Base-by-base conservation (phyloP, 2,797 vertebrate genomes). In the Aphelocoma californica region DNA sequence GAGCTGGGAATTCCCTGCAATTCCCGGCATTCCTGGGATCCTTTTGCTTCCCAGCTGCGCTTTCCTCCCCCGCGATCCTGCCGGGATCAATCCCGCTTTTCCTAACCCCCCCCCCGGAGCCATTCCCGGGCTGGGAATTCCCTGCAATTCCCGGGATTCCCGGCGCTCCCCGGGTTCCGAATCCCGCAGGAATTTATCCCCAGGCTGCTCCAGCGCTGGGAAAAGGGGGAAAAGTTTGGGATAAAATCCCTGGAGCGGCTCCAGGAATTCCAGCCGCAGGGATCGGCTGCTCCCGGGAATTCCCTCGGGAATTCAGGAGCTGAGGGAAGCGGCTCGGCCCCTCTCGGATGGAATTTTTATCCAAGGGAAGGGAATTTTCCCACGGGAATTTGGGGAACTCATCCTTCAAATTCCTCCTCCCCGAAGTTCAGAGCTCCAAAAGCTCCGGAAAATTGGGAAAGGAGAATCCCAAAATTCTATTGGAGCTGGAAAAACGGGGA, bases 401-500 rank as follows among this genome's bases (percentile, higher is more conserved):
- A 10, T 42, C 65, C 36, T 26, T 4, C 4, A 18, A 26, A 44
- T 44, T 44, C 47, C 38, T 3, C 3, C 12, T 18, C 26, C 38
- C 3, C 29, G 32, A 15, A 60, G 3, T 50, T 16, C 7, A 6
- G 36, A 42, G 36, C 36, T 48, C 24, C 64, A 40, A n/a, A 81
- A 7, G 42, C 15, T 50, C 44, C 1, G 54, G 36, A 28, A 51
- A 70, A 53, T 7, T 0, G 1, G 38, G 56, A 44, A 44, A 53
- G 21, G 38, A 53, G 8, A 44, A 44, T 71, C 56, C 56, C 66
- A 32, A 45, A 81, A 44, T 61, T 51, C 45, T 10, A 4, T 0
- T 2, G 25, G 36, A 42, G 34, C 1, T 9, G 44, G 18, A 2
- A 23, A 42, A 65, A 56, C 0, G 5, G 8, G 60, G 10, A 64